Conservation (phyloP, 2,888 invertebrate genomes). For the Catocala fraxini region DNA sequence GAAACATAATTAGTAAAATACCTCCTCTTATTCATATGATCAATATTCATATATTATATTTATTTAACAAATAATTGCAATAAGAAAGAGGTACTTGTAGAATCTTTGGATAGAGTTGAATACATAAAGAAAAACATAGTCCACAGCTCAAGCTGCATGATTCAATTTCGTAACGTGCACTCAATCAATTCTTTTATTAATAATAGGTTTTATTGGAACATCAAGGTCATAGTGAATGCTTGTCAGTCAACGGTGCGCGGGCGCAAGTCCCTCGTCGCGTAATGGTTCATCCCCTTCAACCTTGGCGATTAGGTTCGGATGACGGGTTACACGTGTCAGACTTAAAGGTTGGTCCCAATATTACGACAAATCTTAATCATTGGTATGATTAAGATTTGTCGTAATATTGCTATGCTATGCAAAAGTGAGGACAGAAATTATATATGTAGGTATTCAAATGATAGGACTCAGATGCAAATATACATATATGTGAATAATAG, state of each 20-base stretch:
- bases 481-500: neutral
- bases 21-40: too few relatives aligned
- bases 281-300: conserved; percentile 52
- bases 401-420: too few relatives aligned
- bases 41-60: too few relatives aligned
- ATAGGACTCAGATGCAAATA: neutral
- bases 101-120: too few relatives aligned
- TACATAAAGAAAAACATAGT: too few relatives aligned
- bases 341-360: conserved; percentile 41
- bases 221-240: conserved; percentile 30
- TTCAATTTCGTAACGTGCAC: neutral
- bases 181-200: neutral
- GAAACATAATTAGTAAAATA: too few relatives aligned
- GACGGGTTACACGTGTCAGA: conserved; percentile 61
- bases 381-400: too few relatives aligned
- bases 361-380: neutral
- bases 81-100: too few relatives aligned
- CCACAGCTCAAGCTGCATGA: too few relatives aligned
- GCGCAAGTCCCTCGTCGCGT: conserved; percentile 34
- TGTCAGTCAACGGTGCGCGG: conserved; percentile 26
- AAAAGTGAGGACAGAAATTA: neutral
- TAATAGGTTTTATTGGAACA: conserved; percentile 12
- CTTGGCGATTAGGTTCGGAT: conserved; percentile 62
- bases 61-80: too few relatives aligned
- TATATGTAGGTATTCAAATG: neutral